Evolutionary conservation across 2,888 invertebrate species (phyloP).

Genomic region (Metallyticus violacea): DNA sequence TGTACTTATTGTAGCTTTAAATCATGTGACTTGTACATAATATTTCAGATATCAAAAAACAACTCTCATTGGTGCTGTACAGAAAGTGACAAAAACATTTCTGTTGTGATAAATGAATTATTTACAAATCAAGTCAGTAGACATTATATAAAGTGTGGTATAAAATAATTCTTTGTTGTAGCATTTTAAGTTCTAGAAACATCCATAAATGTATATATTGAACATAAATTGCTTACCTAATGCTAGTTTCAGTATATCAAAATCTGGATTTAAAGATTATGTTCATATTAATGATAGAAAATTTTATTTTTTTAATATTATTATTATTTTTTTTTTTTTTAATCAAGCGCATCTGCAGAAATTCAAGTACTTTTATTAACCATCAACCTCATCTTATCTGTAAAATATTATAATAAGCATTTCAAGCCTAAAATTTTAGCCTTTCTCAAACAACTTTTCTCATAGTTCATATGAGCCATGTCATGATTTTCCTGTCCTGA

Average conservation of each 20-base stretch:
- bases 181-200: not conserved
- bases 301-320: too few species aligned
- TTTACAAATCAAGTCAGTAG: not conserved
- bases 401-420: not conserved
- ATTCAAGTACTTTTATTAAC: not conserved
- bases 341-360: not conserved
- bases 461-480: not conserved
- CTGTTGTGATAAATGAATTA: not conserved
- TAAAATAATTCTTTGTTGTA: not conserved
- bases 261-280: not conserved
- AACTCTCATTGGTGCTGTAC: not conserved
- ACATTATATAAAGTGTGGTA: not conserved
- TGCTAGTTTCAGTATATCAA: not conserved
- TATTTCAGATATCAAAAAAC: not conserved
- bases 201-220: not conserved
- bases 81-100: not conserved
- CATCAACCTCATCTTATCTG: not conserved
- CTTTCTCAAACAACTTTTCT: not conserved
- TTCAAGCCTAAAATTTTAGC: not conserved
- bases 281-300: not conserved
- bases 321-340: too few species aligned
- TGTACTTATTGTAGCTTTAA: not conserved
- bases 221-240: not conserved
- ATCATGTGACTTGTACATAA: not conserved
- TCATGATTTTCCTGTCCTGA: too few species aligned